A percentile compares a stretch with the other conserved stretches of the same genome.
phyloP scores from a whole-genome alignment of 2,797 vertebrate genomes.

The Paratrypauchen microcephalus region DNA sequence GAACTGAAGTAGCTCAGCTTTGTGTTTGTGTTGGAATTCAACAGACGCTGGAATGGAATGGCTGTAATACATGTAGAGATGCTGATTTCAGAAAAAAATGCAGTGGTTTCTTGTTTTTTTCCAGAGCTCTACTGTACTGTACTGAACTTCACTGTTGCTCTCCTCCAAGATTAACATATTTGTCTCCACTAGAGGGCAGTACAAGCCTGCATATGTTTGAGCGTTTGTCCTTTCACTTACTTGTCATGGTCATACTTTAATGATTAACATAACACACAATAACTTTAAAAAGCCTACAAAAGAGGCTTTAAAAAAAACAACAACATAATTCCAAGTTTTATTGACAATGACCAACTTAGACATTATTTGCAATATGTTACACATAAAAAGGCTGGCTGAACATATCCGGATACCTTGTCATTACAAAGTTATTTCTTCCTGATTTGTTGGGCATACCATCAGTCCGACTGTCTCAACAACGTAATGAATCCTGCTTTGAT shows the following conservation, averaged over 20 bases:
- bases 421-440: conserved; percentile 41
- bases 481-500: conserved; percentile 61
- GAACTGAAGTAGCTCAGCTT: too few relatives aligned
- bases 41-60: too few relatives aligned
- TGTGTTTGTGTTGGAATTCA: too few relatives aligned
- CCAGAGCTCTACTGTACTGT: too few relatives aligned
- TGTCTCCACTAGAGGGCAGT: conserved; percentile 57
- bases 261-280: conserved; percentile 21
- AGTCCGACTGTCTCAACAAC: conserved; percentile 44
- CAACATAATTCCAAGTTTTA: not conserved
- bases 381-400: not conserved
- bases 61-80: too few relatives aligned
- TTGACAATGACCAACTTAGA: conserved; percentile 16
- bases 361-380: conserved; percentile 13
- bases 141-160: too few relatives aligned
- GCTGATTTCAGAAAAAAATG: too few relatives aligned
- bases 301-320: conserved; percentile 8
- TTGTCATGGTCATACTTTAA: conserved; percentile 15
- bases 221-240: conserved; percentile 7
- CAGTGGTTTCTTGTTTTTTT: too few relatives aligned
- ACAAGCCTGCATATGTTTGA: conserved; percentile 52
- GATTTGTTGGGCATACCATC: conserved; percentile 29
- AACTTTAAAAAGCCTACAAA: conserved; percentile 11
- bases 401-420: conserved; percentile 23
- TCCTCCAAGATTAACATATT: not conserved